A percentile compares a stretch with the other conserved stretches of the same genome.
Conservation (phyloP, 2,888 invertebrate species). For the Agriopis marginaria region DNA sequence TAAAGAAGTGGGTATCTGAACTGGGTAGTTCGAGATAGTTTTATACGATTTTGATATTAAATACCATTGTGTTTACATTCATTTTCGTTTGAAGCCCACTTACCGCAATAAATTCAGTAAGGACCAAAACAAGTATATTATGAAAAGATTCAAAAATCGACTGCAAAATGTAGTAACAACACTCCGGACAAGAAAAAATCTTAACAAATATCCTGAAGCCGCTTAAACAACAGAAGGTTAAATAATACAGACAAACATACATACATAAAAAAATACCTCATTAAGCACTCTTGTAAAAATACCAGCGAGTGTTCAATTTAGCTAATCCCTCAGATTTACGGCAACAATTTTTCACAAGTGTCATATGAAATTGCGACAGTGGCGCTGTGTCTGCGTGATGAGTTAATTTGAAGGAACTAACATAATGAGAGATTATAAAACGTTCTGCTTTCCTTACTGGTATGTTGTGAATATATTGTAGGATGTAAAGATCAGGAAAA, state of each 20-base stretch:
- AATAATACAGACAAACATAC: too few species aligned
- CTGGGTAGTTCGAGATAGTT: conserved; percentile 41
- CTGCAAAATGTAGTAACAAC: not conserved
- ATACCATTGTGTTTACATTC: conserved; percentile 31
- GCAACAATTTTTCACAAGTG: too few species aligned
- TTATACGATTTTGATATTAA: conserved; percentile 52
- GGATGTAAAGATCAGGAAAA: not conserved
- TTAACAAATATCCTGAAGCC: not conserved
- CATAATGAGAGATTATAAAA: not conserved
- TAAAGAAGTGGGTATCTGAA: conserved; percentile 28
- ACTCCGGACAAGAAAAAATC: not conserved
- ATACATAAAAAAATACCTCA: too few species aligned
- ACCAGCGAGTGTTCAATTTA: too few species aligned
- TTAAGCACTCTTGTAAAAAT: too few species aligned
- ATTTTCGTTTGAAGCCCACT: conserved; percentile 41
- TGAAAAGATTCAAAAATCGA: not conserved
- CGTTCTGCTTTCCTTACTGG: conserved; percentile 5
- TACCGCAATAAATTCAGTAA: conserved; percentile 6
- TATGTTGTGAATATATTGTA: not conserved
- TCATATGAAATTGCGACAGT: too few species aligned
- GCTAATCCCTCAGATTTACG: too few species aligned
- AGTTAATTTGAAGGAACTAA: not conserved
- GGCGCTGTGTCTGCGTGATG: not conserved
- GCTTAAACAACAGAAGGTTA: too few species aligned
- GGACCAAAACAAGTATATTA: not conserved